Conservation (phyloP, 1,140 invertebrate genomes). For the Schlechtendalia chinensis region DNA sequence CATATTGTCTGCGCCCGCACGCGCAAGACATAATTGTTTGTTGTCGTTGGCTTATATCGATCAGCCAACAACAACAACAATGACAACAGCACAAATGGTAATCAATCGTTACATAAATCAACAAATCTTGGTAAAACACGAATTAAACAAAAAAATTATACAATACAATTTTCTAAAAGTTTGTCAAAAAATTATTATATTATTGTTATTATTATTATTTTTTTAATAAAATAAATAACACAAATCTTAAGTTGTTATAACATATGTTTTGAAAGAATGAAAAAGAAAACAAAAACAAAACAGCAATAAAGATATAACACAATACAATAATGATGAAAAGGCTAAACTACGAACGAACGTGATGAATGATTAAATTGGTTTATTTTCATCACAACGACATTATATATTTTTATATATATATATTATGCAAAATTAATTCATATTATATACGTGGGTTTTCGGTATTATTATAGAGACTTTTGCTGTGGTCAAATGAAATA, state of each 20-base stretch:
- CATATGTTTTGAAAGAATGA: slow-evolving; percentile 6
- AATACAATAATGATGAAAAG: neutral
- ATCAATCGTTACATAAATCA: neutral
- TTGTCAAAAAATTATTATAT: slow-evolving; percentile 29
- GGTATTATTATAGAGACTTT: no score
- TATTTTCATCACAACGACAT: no score
- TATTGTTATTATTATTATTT: no score
- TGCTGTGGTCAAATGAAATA: no score
- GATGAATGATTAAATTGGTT: neutral
- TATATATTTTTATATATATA: no score
- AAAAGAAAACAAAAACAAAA: neutral
- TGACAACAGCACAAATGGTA: slow-evolving; percentile 8
- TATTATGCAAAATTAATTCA: no score
- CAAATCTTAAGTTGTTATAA: slow-evolving; percentile 15
- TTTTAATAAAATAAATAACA: slow-evolving; percentile 23
- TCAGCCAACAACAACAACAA: slow-evolving; percentile 9
- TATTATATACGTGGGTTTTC: no score
- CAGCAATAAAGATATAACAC: neutral
- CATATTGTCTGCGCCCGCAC: neutral
- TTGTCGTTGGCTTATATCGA: slow-evolving; percentile 14
- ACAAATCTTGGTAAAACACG: slow-evolving; percentile 29
- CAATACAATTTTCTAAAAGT: slow-evolving; percentile 28
- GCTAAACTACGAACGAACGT: neutral
- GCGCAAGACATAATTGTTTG: neutral
- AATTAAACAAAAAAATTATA: slow-evolving; percentile 31